A percentile compares a stretch with the other conserved stretches of the same genome.
Conservation (phyloP, 2,888 invertebrate species). For the Hyppa rectilinea region DNA sequence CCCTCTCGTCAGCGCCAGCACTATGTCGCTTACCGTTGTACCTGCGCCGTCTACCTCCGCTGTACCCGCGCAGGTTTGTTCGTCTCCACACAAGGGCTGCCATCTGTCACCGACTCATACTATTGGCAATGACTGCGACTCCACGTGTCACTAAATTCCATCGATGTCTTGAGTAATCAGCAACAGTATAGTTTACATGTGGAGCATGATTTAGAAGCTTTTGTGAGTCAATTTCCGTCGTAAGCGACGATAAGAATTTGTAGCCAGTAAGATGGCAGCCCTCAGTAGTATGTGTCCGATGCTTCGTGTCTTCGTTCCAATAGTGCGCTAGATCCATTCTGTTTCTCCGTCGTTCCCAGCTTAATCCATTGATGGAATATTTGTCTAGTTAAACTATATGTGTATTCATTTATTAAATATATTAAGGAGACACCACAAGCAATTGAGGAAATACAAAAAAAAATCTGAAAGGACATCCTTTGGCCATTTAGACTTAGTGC, state of each 20-base stretch:
- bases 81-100: slow-evolving; percentile 54
- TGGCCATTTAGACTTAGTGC: not conserved
- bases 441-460: not conserved
- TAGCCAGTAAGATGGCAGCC: slow-evolving; percentile 58
- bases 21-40: slow-evolving; percentile 73
- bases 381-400: slow-evolving; percentile 36
- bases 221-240: slow-evolving; percentile 11
- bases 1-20: slow-evolving; percentile 68
- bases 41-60: slow-evolving; percentile 69
- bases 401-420: slow-evolving; percentile 36
- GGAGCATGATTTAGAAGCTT: slow-evolving; percentile 30
- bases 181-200: slow-evolving; percentile 14
- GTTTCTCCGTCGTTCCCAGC: slow-evolving; percentile 40
- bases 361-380: slow-evolving; percentile 51
- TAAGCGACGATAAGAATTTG: slow-evolving; percentile 12
- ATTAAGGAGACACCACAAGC: not conserved
- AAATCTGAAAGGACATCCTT: not conserved
- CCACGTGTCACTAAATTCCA: slow-evolving; percentile 20
- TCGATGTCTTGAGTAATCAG: slow-evolving; percentile 17
- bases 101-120: slow-evolving; percentile 53
- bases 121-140: slow-evolving; percentile 27
- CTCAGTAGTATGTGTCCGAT: slow-evolving; percentile 53
- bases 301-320: slow-evolving; percentile 59
- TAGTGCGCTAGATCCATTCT: slow-evolving; percentile 48
- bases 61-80: slow-evolving; percentile 78